Base-by-base conservation (phyloP, 1,140 invertebrate species). In the Lepidurus packardi region DNA sequence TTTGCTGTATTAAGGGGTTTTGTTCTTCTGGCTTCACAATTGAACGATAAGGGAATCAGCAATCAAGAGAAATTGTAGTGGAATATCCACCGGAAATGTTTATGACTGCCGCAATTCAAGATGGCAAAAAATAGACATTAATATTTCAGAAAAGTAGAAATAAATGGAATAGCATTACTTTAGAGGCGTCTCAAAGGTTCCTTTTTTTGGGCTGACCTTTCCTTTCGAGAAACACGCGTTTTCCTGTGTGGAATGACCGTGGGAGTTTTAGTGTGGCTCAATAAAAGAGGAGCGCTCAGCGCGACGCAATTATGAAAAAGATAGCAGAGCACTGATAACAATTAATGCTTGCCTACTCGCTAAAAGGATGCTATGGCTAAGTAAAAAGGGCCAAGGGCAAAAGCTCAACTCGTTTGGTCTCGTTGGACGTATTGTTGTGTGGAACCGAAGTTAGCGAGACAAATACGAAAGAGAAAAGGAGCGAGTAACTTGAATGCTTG, bases 331-430 rank as follows among this genome's bases (percentile, higher is more conserved):
- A 65, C 53, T 65, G 53, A 65, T 65, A 65, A 7, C 53, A 65
- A 65, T 65, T 65, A 65, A 65, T 21, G 53, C 53, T 65, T 65
- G n/a, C 4, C 53, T 65, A 65, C 53, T 65, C 21, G 53, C 53
- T 65, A 65, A 65, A 65, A 65, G 16, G 13, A 65, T 65, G 53
- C 13, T 7, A 65, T 16, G 53, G 53, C 53, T 21, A 9, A 65
- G 6, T 13, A 16, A 65, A 65, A 65, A 65, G 34, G 53, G 53
- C 13, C 53, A 65, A 65, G 53, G 53, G 53, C 53, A 65, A 34
- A 34, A 34, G 34, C 34, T 34, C 34, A 34, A 21, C 16, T 65
- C 13, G 21, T 16, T 65, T 16, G 53, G 8, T 21, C 45, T 16
- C 45, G 10, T 6, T 6, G 45, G 45, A 47, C 45, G 45, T 47